Evolutionary conservation across 35 echinoderm and acorn worm species (phyloP), one percentile per base, ranked within the genome.

Genomic region (Apostichopus californicus): DNA sequence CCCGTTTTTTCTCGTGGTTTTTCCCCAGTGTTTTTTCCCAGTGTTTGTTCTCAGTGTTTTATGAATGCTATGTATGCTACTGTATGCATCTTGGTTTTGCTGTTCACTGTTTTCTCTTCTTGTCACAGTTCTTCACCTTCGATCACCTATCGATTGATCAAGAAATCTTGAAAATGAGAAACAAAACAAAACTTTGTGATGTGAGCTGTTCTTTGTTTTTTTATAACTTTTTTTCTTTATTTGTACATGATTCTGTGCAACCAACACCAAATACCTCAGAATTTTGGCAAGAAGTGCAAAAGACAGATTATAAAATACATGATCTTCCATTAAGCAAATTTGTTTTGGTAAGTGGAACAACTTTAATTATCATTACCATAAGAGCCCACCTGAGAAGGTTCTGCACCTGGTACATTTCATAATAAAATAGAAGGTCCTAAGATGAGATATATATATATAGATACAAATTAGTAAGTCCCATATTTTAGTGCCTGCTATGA

Each of bases 261-360:
- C 78, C 26, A 4, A 80, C 78, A 80, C 78, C 78, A 46, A 80
- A 80, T 68, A 68, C 78, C 25, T 14, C 53, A 14, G 34, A 14
- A 80, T 14, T 80, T 7, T 8, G 78, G 78, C 78, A 80, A 80
- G 78, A 80, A 80, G 78, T 80, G 78, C 78, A 80, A 80, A 80
- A 5, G 34, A 46, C 34, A 46, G 26, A 25, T 34, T 80, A 14
- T 14, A 68, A 80, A 80, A 26, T 80, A 80, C 5, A 80, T 80
- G 64, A 68, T 68, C 64, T 68, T 68, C 18, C 18, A 68, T 68
- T 13, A 11, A 68, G 64, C 11, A 68, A 18, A 68, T 68, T 14
- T 68, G 64, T 68, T 68, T 68, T 68, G 34, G 34, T 46, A 46
- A 46, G 34, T 46, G 34, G 34, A 46, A 46, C 34, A 46, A 46